Evolutionary conservation across 1,140 invertebrate genomes (phyloP).

Genomic region (Lasioglossum albipes): DNA sequence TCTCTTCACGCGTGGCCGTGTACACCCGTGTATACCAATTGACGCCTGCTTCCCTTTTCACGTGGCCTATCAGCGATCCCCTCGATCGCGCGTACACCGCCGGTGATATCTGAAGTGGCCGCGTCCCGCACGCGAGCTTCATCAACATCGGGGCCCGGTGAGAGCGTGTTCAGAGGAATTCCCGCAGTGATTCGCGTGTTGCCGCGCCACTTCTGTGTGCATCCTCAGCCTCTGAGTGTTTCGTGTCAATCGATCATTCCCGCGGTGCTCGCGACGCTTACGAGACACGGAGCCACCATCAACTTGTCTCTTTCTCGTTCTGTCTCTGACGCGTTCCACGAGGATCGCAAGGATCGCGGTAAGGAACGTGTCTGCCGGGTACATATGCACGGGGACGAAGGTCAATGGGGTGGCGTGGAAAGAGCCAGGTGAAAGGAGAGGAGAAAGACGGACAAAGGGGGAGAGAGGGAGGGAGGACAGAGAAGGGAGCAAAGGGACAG

Average conservation of each 20-base stretch:
- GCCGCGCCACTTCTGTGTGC: background rate
- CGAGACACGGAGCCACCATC: too few species aligned
- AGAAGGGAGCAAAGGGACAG: background rate
- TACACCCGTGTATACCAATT: conserved; percentile 40
- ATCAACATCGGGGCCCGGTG: conserved; percentile 1
- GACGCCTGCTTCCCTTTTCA: conserved; percentile 48
- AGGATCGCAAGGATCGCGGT: background rate
- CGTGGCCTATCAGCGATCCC: conserved; percentile 24
- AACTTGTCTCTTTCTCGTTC: too few species aligned
- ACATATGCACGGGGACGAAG: conserved; percentile 6
- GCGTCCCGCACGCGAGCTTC: conserved; percentile 40
- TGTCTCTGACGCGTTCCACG: background rate
- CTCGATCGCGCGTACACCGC: conserved; percentile 31
- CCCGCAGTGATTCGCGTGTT: background rate
- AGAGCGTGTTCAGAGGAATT: conserved; percentile 5
- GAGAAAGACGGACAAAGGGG: background rate
- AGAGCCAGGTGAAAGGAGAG: conserved; percentile 14
- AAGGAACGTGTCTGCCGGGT: background rate
- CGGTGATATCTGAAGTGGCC: conserved; percentile 43
- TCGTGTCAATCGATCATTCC: conserved; percentile 1
- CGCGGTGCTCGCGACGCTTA: too few species aligned
- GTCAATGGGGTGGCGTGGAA: conserved; percentile 20
- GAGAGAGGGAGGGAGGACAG: too few species aligned
- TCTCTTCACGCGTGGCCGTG: conserved; percentile 35
- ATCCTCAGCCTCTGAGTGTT: background rate